A percentile compares a stretch with the other conserved stretches of the same genome.
Evolutionary conservation across 2,797 vertebrate genomes (phyloP).

Genomic region (Gallinago nigripennis): DNA sequence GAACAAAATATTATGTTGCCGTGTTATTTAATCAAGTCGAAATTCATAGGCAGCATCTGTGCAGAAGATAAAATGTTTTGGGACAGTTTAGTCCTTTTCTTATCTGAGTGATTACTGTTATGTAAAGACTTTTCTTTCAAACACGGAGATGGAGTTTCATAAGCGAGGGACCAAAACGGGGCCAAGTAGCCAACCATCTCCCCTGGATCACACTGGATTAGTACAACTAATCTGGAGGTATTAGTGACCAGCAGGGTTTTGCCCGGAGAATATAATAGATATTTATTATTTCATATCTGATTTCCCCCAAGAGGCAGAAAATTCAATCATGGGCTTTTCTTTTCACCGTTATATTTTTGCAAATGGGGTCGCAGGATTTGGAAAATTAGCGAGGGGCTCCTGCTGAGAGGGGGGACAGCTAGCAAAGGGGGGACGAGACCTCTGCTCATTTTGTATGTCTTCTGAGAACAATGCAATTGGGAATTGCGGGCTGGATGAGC

Average conservation of each 20-base stretch:
- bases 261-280: slow-evolving; percentile 34
- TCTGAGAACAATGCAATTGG: not conserved
- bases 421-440: not conserved
- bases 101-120: slow-evolving; percentile 49
- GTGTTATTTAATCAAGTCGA: slow-evolving; percentile 38
- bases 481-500: not conserved
- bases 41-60: slow-evolving; percentile 63
- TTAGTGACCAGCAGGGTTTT: slow-evolving; percentile 44
- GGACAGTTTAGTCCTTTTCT: slow-evolving; percentile 64
- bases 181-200: slow-evolving; percentile 28
- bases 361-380: not conserved
- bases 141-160: slow-evolving; percentile 53
- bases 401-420: not conserved
- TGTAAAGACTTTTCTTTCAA: slow-evolving; percentile 54
- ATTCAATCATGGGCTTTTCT: not conserved
- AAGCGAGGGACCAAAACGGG: slow-evolving; percentile 26
- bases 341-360: not conserved
- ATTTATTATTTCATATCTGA: slow-evolving; percentile 67
- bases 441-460: not conserved
- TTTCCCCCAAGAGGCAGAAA: slow-evolving; percentile 24
- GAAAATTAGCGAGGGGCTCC: not conserved
- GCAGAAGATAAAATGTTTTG: slow-evolving; percentile 50
- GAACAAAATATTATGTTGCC: not conserved
- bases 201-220: slow-evolving; percentile 20
- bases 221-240: slow-evolving; percentile 66